phyloP scores from a whole-genome alignment of 2,113 vertebrate species.

The Irena cyanogastra region DNA sequence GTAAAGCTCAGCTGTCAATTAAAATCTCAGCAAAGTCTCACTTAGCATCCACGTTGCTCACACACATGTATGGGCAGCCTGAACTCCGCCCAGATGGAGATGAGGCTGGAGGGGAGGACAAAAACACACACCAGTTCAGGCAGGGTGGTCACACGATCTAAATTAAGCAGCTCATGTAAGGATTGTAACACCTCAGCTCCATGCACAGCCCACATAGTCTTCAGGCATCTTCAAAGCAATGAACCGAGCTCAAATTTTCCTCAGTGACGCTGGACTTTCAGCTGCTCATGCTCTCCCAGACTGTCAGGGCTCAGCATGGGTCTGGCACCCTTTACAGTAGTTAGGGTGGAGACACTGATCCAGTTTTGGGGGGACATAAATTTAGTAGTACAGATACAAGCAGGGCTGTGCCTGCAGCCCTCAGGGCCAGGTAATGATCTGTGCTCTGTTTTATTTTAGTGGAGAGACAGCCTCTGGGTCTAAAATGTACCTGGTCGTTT shows the following conservation, averaged over 20 bases:
- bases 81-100: neutral
- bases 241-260: neutral
- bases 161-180: fast-evolving
- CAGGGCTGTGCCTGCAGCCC: neutral
- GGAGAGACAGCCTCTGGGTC: neutral
- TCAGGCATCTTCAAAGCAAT: neutral
- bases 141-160: neutral
- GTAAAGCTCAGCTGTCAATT: neutral
- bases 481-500: neutral
- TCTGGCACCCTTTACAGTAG: neutral
- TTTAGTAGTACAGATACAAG: neutral
- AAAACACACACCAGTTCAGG: neutral
- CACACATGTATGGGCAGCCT: neutral
- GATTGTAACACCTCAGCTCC: neutral
- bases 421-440: neutral
- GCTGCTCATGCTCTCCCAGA: fast-evolving
- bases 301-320: neutral
- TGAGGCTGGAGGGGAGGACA: neutral
- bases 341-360: neutral
- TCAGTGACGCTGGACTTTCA: neutral
- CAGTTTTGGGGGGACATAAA: neutral
- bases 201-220: neutral
- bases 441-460: neutral
- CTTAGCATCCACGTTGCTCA: neutral
- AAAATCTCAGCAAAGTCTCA: neutral